Evolutionary conservation across 2,888 invertebrate genomes (phyloP).

Genomic region (Tipula vernalis): DNA sequence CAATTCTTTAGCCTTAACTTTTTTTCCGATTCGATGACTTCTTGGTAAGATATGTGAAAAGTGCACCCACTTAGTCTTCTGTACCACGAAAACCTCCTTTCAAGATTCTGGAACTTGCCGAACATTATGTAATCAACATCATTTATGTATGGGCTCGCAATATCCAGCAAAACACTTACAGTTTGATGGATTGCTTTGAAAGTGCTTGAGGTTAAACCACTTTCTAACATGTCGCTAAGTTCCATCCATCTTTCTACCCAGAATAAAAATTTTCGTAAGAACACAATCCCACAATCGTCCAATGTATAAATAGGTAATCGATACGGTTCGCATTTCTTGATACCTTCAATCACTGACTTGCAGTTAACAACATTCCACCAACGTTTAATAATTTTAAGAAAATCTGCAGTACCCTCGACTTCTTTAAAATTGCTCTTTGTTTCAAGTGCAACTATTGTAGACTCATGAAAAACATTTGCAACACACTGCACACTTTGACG

Average conservation of each 20-base stretch:
- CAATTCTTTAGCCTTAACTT: no score
- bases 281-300: background rate
- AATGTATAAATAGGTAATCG: no score
- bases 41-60: constrained; percentile 14
- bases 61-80: constrained; percentile 11
- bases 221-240: background rate
- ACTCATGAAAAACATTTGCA: constrained; percentile 4
- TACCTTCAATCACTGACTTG: background rate
- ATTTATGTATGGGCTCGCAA: background rate
- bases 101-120: constrained; percentile 16
- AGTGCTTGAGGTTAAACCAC: background rate
- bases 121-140: background rate
- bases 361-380: no score
- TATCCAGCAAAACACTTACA: background rate
- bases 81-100: constrained; percentile 13
- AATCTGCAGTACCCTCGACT: background rate
- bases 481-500: background rate
- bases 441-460: background rate
- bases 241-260: background rate
- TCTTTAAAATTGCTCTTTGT: background rate
- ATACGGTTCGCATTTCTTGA: background rate
- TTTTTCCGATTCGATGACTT: background rate
- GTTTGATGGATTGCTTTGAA: background rate
- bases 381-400: background rate
- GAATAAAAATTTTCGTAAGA: background rate